Conservation (phyloP, 2,113 vertebrate genomes). For the Perca flavescens region DNA sequence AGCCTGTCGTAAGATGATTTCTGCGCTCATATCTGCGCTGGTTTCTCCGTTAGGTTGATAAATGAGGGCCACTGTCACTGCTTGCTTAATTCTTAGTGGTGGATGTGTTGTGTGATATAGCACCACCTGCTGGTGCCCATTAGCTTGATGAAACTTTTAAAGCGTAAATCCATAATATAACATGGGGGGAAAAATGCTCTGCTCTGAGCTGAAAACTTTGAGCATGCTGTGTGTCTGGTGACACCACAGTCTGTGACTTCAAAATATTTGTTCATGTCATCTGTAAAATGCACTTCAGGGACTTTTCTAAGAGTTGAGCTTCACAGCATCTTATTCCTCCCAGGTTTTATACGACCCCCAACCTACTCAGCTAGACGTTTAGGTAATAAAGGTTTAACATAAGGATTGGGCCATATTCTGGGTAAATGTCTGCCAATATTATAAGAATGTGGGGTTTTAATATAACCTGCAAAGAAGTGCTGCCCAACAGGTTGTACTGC, state of each 20-base stretch:
- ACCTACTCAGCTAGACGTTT: not conserved
- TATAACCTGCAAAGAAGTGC: not conserved
- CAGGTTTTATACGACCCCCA: not conserved
- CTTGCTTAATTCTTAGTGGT: not conserved
- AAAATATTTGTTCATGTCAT: not conserved
- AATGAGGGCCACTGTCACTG: not conserved
- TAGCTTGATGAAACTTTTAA: slow-evolving; percentile 6
- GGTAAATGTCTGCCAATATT: not conserved
- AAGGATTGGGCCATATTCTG: not conserved
- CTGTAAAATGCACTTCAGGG: not conserved
- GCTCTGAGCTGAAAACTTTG: not conserved
- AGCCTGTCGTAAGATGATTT: too few relatives aligned
- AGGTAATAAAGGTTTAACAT: not conserved
- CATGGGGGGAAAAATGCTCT: not conserved
- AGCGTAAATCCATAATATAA: not conserved
- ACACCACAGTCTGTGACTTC: not conserved
- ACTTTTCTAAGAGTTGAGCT: not conserved
- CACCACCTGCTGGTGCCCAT: slow-evolving; percentile 62
- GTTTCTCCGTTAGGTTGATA: too few relatives aligned
- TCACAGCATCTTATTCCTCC: not conserved
- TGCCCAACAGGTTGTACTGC: not conserved
- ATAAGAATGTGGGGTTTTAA: not conserved
- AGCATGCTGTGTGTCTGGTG: not conserved
- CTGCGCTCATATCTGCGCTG: too few relatives aligned
- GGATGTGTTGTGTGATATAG: slow-evolving; percentile 39